Evolutionary conservation across 1,140 invertebrate species (phyloP), one percentile per base, ranked within the genome.

Genomic region (Choristoneura fumiferana): DNA sequence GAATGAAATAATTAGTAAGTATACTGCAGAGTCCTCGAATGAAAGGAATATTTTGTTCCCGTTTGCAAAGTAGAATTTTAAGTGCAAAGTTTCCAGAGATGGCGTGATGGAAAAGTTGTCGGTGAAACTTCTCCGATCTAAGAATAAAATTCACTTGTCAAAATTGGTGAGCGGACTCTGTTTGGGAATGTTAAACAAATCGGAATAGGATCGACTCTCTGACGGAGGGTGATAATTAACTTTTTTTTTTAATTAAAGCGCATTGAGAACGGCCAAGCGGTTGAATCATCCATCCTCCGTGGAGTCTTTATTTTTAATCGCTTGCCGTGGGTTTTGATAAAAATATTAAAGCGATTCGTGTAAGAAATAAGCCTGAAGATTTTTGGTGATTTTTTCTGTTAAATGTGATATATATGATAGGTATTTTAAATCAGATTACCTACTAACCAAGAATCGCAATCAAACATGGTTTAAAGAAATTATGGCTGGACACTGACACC

Each of bases 31-130:
- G 54, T 70, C 68, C 58, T 22, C 22, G 13, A 66, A 38, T 63
- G 59, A 76, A 70, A 60, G 61, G 66, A 72, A 80, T 71, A 76
- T 75, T 73, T 76, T 69, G 67, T 70, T 70, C 67, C 53, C 65
- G 69, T 76, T 80, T 75, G 22, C 43, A 22, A 75, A 76, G 69
- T 72, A 69, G 59, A 75, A 71, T 69, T 75, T 73, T 71, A 78
- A 71, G 77, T 72, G 68, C 53, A 55, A 71, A 73, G 66, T 74
- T 49, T 61, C 45, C 63, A 58, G 62, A 67, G 62, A 67, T 72
- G 67, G 72, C 61, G 61, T 74, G 74, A 81, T 81, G 71, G 75
- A 73, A 78, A 81, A 81, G 73, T 81, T 81, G 60, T 40, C 45
- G n/a, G 57, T 58, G 61, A 64, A 49, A 69, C 63, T 74, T 65